Evolutionary conservation across 2,797 vertebrate species (phyloP).

Genomic region (Hybognathus amarus): DNA sequence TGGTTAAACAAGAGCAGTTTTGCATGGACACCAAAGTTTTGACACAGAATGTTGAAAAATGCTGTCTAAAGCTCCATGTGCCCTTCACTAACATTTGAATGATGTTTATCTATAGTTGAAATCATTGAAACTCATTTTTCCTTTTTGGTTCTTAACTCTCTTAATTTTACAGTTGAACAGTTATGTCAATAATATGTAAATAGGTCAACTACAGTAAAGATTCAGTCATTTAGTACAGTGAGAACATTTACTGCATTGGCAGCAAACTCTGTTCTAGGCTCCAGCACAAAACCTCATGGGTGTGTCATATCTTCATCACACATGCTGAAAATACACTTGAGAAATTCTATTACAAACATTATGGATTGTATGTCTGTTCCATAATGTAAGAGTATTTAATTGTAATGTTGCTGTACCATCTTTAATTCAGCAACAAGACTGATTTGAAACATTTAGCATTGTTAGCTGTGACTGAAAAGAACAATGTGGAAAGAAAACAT

Average conservation of each 20-base stretch:
- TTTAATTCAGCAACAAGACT: background rate
- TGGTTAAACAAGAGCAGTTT: conserved; percentile 18
- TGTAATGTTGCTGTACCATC: background rate
- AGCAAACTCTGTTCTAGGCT: conserved; percentile 1
- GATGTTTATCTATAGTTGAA: background rate
- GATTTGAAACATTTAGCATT: background rate
- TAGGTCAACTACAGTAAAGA: background rate
- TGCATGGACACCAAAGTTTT: conserved; percentile 33
- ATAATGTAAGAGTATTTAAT: background rate
- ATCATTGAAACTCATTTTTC: background rate
- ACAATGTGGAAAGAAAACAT: background rate
- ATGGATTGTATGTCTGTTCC: background rate
- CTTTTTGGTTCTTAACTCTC: background rate
- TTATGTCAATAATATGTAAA: background rate
- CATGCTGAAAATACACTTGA: background rate
- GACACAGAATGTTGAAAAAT: conserved; percentile 41
- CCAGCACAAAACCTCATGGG: conserved; percentile 9
- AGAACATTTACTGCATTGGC: background rate
- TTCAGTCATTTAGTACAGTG: background rate
- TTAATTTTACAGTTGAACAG: background rate
- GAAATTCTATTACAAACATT: background rate
- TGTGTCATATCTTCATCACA: background rate
- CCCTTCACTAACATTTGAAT: background rate
- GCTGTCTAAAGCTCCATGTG: background rate
- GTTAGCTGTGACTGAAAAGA: background rate